These are phyloP conservation scores for Oreochromis niloticus DNA, from an alignment of 2,113 vertebrate genomes.

Conservation along the genomic window DNA sequence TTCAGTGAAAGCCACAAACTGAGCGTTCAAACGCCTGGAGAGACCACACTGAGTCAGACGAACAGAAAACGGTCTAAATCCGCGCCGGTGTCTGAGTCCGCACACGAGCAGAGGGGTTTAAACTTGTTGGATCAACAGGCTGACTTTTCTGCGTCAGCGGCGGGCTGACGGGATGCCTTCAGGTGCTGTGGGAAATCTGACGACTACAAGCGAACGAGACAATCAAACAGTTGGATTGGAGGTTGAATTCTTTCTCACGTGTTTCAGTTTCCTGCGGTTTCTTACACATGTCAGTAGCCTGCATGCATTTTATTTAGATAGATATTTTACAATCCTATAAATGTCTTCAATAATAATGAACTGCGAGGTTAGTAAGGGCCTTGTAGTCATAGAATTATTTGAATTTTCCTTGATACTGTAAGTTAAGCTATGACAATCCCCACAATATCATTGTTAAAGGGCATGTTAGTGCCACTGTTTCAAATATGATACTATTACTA, in stretches of 20 bases:
- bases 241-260: background rate
- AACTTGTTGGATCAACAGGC: conserved; percentile 4
- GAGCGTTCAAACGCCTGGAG: background rate
- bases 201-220: fast-evolving
- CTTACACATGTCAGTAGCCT: background rate
- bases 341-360: background rate
- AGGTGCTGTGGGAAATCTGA: background rate
- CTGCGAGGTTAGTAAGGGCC: background rate
- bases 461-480: background rate
- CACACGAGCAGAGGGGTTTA: background rate
- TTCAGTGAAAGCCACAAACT: background rate
- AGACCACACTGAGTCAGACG: fast-evolving
- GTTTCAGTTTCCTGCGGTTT: background rate
- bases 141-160: background rate
- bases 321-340: background rate
- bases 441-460: background rate
- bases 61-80: background rate
- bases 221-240: background rate
- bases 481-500: background rate
- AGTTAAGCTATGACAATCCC: background rate
- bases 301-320: background rate
- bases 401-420: background rate
- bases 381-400: background rate
- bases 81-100: background rate
- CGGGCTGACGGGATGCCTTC: background rate